These are phyloP conservation scores for Scaptomyza caliginosa DNA, from an alignment of 2,888 invertebrate species.

Conservation along the genomic window DNA sequence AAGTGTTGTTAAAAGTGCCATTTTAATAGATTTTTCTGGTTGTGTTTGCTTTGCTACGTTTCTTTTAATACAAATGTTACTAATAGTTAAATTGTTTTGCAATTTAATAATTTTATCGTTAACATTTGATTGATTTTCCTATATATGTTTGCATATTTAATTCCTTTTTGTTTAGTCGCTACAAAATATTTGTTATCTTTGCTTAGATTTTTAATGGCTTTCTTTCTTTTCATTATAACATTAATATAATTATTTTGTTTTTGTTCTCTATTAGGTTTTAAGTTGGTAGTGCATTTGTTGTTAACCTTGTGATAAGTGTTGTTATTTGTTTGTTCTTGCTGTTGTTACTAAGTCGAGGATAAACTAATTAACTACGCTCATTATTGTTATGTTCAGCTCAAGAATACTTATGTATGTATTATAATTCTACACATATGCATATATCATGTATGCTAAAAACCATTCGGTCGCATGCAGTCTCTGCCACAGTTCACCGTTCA, in stretches of 20 bases:
- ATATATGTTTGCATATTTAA: not conserved
- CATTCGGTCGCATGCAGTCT: slow-evolving; percentile 34
- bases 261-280: slow-evolving; percentile 2
- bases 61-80: slow-evolving; percentile 32
- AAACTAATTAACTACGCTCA: slow-evolving; percentile 71
- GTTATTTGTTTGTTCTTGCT: slow-evolving; percentile 17
- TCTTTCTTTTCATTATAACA: not conserved
- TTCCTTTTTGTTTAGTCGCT: slow-evolving; percentile 16
- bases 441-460: slow-evolving; percentile 37
- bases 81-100: slow-evolving; percentile 15
- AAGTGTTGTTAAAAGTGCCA: slow-evolving; percentile 13
- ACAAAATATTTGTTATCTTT: slow-evolving; percentile 1
- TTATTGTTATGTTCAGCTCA: slow-evolving; percentile 75
- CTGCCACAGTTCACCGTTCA: slow-evolving; percentile 21
- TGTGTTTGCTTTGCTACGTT: slow-evolving; percentile 27
- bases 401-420: slow-evolving; percentile 46
- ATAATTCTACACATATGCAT: slow-evolving; percentile 5
- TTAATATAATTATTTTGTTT: not conserved
- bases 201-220: slow-evolving; percentile 12
- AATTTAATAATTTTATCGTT: slow-evolving; percentile 7
- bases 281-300: slow-evolving; percentile 42
- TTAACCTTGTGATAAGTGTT: slow-evolving; percentile 32
- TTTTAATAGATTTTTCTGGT: slow-evolving; percentile 8
- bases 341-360: slow-evolving; percentile 43
- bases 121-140: slow-evolving; percentile 19